Base-by-base conservation (phyloP, 2,888 invertebrate genomes). In the Eulithis testata region DNA sequence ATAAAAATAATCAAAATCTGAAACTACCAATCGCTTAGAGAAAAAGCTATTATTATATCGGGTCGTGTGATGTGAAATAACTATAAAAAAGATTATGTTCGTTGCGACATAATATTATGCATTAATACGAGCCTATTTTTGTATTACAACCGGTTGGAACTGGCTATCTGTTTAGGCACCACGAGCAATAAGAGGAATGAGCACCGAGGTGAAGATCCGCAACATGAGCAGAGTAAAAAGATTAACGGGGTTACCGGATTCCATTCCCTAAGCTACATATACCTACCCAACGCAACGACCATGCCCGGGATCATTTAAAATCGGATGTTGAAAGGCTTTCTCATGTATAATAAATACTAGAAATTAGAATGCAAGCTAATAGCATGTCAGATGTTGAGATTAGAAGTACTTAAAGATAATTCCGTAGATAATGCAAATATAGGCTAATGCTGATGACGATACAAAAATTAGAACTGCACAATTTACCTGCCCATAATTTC, bases 241-340 rank as follows among this genome's bases (percentile, higher is more conserved):
- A 86, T 80, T 86, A 89, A 89, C 86, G 88, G 87, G 76, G 81
- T 83, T 82, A 82, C 87, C 85, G 85, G 87, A 88, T 86, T 86
- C 87, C 84, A 77, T 63, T 74, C 76, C 74, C 77, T 70, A 45
- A 68, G 63, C 21, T 2, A 21, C n/a, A n/a, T n/a, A n/a, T n/a
- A n/a, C n/a, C n/a, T 21, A 2, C 55, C 45, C 45, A 56, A 72
- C 72, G 58, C 45, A 56, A 72, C 72, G 58, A 72, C 72, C 66
- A 51, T 49, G 68, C 74, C 31, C 43, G 40, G 49, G 31, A 27
- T 58, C 3, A 58, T 58, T 65, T 52, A 61, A 62, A 45, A 60
- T 63, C 43, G 12, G 53, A 66, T 47, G 45, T 59, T 56, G 50
- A 58, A 58, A 58, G 31, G 21, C 49, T 58, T 14, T 49, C 37